Evolutionary conservation across 2,797 vertebrate species (phyloP).

Genomic region (Sus cebifrons): DNA sequence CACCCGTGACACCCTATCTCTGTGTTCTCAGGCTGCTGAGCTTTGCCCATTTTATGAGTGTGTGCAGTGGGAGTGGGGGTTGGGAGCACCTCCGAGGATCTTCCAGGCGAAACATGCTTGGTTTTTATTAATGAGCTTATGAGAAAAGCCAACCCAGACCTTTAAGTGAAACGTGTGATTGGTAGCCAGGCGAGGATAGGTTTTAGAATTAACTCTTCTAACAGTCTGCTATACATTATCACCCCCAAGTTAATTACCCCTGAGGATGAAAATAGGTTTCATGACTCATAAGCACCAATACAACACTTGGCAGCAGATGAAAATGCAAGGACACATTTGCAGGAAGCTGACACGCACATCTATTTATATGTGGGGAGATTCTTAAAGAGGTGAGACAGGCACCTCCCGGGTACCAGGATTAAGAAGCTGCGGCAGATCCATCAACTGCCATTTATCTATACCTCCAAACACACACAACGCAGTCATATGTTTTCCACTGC

Average conservation of each 20-base stretch:
- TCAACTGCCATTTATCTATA: constrained; percentile 39
- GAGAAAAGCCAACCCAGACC: constrained; percentile 79
- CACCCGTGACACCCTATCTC: constrained; percentile 58
- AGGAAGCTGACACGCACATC: constrained; percentile 84
- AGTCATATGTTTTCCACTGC: constrained; percentile 74
- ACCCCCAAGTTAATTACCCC: constrained; percentile 84
- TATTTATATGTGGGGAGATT: constrained; percentile 84
- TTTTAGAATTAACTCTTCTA: constrained; percentile 85
- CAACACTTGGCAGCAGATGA: constrained; percentile 82
- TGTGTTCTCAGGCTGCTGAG: constrained; percentile 45
- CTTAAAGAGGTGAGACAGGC: constrained; percentile 77
- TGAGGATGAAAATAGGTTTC: constrained; percentile 83
- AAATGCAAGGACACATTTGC: constrained; percentile 80
- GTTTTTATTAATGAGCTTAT: constrained; percentile 84
- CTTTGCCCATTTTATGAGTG: constrained; percentile 75
- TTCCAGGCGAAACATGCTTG: constrained; percentile 72
- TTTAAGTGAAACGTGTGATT: constrained; percentile 76
- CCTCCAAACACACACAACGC: not conserved
- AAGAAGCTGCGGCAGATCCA: constrained; percentile 59
- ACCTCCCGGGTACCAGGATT: constrained; percentile 69
- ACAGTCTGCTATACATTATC: constrained; percentile 84
- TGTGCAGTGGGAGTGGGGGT: constrained; percentile 32
- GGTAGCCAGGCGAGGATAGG: constrained; percentile 73
- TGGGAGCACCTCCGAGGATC: constrained; percentile 67
- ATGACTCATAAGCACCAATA: constrained; percentile 85